Evolutionary conservation across 2,888 invertebrate genomes (phyloP).

Genomic region (Crocallis elinguaria): DNA sequence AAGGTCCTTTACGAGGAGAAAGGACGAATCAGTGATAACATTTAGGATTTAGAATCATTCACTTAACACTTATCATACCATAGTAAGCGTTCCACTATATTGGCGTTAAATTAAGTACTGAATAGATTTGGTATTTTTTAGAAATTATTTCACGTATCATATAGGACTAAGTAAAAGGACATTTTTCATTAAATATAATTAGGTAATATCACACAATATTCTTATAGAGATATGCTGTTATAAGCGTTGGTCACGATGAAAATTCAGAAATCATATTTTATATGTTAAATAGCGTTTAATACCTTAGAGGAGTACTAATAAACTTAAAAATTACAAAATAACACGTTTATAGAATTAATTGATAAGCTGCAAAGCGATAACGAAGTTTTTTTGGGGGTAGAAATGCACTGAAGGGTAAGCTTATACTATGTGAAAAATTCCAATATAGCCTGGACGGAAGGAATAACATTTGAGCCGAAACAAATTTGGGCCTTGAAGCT

Average conservation of each 20-base stretch:
- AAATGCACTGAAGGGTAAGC: conserved; percentile 64
- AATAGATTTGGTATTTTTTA: conserved; percentile 72
- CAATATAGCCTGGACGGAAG: conserved; percentile 78
- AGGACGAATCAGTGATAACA: conserved; percentile 68
- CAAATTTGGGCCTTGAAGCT: conserved; percentile 44
- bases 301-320: conserved; percentile 38
- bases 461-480: conserved; percentile 74
- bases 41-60: conserved; percentile 60
- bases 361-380: conserved; percentile 28
- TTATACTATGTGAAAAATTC: conserved; percentile 72
- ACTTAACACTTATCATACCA: conserved; percentile 53
- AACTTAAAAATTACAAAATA: conserved; percentile 41
- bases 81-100: conserved; percentile 66
- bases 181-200: conserved; percentile 72
- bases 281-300: conserved; percentile 46
- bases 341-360: conserved; percentile 28
- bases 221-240: conserved; percentile 82
- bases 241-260: conserved; percentile 80
- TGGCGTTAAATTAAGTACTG: conserved; percentile 79
- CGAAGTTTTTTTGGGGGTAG: conserved; percentile 43
- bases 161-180: conserved; percentile 69
- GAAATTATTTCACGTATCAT: conserved; percentile 56
- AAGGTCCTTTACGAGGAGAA: conserved; percentile 31
- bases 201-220: conserved; percentile 83
- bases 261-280: conserved; percentile 58